Conservation (phyloP, 2,888 invertebrate species). For the Imbricaverruca yamaguchii region DNA sequence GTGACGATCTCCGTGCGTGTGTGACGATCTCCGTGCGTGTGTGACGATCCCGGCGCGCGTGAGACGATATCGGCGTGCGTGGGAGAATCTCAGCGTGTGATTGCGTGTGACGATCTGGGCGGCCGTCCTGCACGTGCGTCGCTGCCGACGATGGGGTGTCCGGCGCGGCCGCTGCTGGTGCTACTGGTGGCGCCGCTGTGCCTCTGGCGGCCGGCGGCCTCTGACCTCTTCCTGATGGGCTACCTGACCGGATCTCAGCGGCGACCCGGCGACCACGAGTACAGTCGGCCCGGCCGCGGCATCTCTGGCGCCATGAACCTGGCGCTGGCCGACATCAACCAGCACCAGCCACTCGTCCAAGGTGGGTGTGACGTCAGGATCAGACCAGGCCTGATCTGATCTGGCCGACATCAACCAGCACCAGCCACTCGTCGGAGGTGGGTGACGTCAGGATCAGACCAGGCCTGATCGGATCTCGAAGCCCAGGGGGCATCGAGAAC, state of each 20-base stretch:
- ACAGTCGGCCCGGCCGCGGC: constrained; percentile 39
- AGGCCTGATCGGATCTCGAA: no score
- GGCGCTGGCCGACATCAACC: constrained; percentile 43
- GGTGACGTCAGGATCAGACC: background rate
- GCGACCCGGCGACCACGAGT: constrained; percentile 35
- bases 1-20: no score
- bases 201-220: background rate
- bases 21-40: no score
- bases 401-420: constrained; percentile 41
- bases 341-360: background rate
- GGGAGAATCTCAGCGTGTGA: background rate
- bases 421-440: background rate
- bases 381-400: no score
- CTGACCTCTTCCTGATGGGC: constrained; percentile 35
- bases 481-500: no score
- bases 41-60: no score
- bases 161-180: background rate
- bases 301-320: constrained; percentile 44
- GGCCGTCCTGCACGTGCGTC: no score
- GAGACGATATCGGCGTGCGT: no score
- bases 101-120: no score
- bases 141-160: background rate
- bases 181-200: background rate
- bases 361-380: background rate
- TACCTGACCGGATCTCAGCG: constrained; percentile 37